phyloP scores from a whole-genome alignment of 2,888 invertebrate species.

The Trileptium ribeirensis region DNA sequence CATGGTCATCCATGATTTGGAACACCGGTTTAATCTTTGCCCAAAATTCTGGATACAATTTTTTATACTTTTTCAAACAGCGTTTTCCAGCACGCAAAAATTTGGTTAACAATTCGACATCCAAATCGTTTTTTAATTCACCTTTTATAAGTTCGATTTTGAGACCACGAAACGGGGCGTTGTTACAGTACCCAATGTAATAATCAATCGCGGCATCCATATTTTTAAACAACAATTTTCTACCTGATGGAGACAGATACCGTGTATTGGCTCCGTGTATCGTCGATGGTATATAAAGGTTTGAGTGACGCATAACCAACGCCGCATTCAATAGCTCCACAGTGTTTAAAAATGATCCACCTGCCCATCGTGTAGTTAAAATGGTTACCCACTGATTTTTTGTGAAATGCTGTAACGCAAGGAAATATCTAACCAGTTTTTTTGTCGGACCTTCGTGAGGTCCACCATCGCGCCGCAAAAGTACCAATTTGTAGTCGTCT shows the following conservation, averaged over 20 bases:
- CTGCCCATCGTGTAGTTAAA: background rate
- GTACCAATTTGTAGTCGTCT: background rate
- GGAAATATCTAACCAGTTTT: background rate
- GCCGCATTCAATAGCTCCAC: background rate
- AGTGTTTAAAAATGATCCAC: background rate
- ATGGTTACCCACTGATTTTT: background rate
- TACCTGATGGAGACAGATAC: background rate
- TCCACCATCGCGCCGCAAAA: background rate
- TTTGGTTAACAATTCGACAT: too few relatives aligned
- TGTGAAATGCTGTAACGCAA: background rate
- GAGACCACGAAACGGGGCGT: background rate
- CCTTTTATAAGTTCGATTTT: too few relatives aligned
- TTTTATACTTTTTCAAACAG: too few relatives aligned
- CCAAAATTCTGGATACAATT: too few relatives aligned
- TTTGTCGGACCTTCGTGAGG: background rate
- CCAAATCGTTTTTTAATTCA: too few relatives aligned
- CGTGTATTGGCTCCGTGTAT: background rate
- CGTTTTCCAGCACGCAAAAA: too few relatives aligned
- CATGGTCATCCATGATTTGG: too few relatives aligned
- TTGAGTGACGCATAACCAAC: background rate
- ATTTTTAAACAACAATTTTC: background rate
- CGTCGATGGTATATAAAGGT: background rate
- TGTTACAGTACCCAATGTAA: background rate
- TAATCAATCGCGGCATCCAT: background rate
- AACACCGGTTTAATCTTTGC: too few relatives aligned